Evolutionary conservation across 1,140 invertebrate species (phyloP).

Genomic region (Drosophila yakuba): DNA sequence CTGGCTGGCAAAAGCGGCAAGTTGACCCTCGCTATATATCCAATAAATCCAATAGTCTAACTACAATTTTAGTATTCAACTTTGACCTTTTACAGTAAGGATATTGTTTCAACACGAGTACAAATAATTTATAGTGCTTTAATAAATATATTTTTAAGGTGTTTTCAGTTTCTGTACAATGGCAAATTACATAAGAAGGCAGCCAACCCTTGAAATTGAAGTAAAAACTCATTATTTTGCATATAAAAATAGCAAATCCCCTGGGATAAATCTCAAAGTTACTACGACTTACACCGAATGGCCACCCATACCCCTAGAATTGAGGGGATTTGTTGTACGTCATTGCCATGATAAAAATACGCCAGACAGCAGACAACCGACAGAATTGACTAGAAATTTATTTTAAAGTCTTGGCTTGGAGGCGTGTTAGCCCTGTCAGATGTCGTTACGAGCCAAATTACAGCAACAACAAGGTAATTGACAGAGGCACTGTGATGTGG

Average conservation of each 20-base stretch:
- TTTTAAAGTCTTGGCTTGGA: slow-evolving; percentile 28
- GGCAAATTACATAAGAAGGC: neutral
- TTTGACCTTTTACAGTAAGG: no score
- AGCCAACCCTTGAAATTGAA: neutral
- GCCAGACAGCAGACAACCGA: slow-evolving; percentile 5
- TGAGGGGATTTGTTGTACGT: neutral
- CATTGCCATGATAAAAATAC: slow-evolving; percentile 8
- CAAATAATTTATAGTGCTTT: no score
- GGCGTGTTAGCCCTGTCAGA: slow-evolving; percentile 51
- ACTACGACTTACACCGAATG: neutral
- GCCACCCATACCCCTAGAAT: neutral
- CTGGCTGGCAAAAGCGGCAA: neutral
- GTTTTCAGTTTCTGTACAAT: no score
- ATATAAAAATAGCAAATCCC: slow-evolving; percentile 23
- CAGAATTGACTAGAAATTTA: slow-evolving; percentile 22
- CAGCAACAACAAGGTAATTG: slow-evolving; percentile 26
- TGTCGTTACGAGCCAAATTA: slow-evolving; percentile 43
- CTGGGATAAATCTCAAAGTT: slow-evolving; percentile 9
- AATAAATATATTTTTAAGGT: no score
- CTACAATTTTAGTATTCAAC: no score
- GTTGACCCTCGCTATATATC: no score
- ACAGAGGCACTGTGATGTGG: slow-evolving; percentile 40
- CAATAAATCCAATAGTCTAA: no score
- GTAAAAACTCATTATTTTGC: slow-evolving; percentile 13
- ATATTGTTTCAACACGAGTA: no score